Conservation (phyloP, 2,113 vertebrate genomes). For the Oreochromis aureus region DNA sequence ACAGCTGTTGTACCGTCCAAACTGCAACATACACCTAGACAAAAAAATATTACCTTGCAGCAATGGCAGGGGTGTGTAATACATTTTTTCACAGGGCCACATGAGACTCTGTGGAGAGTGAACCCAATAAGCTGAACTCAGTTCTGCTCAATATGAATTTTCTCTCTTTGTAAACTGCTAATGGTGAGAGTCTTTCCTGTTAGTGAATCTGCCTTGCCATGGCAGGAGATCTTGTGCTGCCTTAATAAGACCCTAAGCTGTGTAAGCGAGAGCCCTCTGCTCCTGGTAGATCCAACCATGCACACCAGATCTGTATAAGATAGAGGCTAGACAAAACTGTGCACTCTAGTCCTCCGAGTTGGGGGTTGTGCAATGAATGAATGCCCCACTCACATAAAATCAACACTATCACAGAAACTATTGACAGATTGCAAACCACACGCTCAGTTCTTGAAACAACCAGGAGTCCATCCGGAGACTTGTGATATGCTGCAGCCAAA, state of each 20-base stretch:
- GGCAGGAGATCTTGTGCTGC: background rate
- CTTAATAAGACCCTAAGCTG: background rate
- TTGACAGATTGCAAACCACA: background rate
- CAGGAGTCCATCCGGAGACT: background rate
- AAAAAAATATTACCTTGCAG: accelerated
- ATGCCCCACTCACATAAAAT: background rate
- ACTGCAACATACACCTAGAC: background rate
- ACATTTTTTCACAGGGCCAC: accelerated
- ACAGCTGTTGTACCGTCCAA: accelerated
- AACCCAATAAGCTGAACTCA: background rate
- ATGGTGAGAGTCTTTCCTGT: background rate
- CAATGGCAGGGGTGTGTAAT: background rate
- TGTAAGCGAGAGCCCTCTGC: background rate
- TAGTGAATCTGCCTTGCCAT: background rate
- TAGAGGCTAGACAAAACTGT: background rate
- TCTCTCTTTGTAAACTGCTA: background rate
- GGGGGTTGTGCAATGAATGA: background rate
- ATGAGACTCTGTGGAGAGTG: background rate
- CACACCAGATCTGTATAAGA: background rate
- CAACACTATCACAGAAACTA: background rate
- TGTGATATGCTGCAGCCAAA: background rate
- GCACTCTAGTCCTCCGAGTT: background rate
- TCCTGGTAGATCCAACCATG: background rate
- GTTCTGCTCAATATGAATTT: background rate
- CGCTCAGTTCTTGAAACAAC: background rate